A percentile compares a stretch with the other conserved stretches of the same genome.
Evolutionary conservation across 2,113 vertebrate species (phyloP).

Genomic region (Boulengeromyrus knoepffleri): DNA sequence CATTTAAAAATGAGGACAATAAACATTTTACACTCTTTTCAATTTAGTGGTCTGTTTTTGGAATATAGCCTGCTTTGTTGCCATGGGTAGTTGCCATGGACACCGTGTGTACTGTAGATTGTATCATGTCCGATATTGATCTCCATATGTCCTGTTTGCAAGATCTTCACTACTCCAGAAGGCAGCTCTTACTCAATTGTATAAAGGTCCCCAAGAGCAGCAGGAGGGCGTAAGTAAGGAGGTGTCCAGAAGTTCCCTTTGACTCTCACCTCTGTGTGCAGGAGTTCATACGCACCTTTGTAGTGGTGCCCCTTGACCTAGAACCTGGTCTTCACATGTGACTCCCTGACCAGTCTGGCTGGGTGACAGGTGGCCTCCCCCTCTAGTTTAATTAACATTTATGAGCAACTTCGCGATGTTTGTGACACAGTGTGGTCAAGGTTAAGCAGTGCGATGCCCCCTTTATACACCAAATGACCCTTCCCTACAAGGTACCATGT

Average conservation of each 20-base stretch:
- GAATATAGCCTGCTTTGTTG: neutral
- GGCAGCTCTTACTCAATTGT: neutral
- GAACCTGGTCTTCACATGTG: neutral
- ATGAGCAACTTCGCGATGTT: neutral
- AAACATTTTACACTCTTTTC: slow-evolving; percentile 62
- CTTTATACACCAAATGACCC: neutral
- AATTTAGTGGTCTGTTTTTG: slow-evolving; percentile 30
- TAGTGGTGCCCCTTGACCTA: neutral
- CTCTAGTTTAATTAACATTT: neutral
- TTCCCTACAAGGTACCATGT: neutral
- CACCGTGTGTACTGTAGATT: neutral
- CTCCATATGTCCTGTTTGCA: neutral
- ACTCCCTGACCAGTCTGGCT: neutral
- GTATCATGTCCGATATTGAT: neutral
- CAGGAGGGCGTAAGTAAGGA: neutral
- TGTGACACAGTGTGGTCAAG: neutral
- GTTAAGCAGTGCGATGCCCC: neutral
- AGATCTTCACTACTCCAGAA: neutral
- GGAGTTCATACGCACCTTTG: neutral
- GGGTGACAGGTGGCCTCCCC: neutral
- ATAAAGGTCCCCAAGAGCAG: neutral
- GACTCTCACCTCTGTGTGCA: neutral
- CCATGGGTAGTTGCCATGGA: neutral
- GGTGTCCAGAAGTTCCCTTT: neutral
- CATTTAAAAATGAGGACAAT: slow-evolving; percentile 51